phyloP scores from a whole-genome alignment of 2,113 vertebrate species.

The Petroica traversi region DNA sequence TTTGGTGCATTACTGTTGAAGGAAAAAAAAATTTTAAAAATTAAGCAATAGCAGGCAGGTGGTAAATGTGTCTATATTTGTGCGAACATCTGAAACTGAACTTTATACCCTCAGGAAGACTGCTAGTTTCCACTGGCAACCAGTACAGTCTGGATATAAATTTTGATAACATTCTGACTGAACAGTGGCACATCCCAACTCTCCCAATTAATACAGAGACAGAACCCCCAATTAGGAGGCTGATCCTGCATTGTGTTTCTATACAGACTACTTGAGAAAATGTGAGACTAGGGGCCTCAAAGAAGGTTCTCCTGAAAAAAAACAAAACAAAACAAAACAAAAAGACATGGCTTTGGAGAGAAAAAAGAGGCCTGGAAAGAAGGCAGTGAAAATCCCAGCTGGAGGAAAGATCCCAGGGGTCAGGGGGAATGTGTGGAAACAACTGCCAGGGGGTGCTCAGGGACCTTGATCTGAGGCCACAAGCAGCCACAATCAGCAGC shows the following conservation, averaged over 20 bases:
- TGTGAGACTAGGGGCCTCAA: background rate
- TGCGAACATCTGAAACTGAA: background rate
- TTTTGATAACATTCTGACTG: background rate
- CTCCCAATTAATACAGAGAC: conserved; percentile 1
- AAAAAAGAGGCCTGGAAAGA: background rate
- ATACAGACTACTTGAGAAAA: conserved; percentile 7
- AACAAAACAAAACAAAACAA: too few relatives aligned
- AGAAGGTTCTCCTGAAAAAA: background rate
- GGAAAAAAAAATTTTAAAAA: background rate
- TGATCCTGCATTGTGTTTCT: conserved; percentile 10
- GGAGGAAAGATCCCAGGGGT: background rate
- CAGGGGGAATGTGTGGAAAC: background rate
- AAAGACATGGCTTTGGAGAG: background rate
- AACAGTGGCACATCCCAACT: background rate
- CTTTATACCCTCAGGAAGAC: background rate
- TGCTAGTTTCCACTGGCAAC: background rate
- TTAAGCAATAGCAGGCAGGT: background rate
- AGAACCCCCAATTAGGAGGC: background rate
- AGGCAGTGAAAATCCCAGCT: background rate
- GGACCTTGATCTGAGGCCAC: background rate
- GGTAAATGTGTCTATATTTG: background rate
- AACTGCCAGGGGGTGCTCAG: background rate
- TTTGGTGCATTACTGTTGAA: background rate
- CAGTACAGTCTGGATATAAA: background rate
- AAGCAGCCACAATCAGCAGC: fast-evolving